A percentile compares a stretch with the other conserved stretches of the same genome.
Conservation (phyloP, 2,888 invertebrate genomes). For the Agrypnus murinus region DNA sequence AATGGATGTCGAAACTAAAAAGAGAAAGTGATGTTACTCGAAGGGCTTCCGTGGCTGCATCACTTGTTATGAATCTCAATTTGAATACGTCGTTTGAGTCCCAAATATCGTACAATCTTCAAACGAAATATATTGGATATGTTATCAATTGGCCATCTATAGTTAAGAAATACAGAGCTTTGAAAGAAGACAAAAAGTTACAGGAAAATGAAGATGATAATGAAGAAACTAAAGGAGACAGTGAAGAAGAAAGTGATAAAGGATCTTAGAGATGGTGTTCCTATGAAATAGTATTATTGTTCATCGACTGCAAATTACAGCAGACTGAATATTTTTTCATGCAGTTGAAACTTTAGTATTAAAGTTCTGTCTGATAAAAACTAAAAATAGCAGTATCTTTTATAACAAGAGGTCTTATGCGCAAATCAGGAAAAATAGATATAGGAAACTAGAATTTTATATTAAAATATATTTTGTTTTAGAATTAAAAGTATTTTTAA, state of each 20-base stretch:
- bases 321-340: neutral
- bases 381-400: neutral
- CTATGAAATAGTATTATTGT: neutral
- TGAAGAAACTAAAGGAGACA: constrained; percentile 58
- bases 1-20: constrained; percentile 91
- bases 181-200: constrained; percentile 75
- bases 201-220: constrained; percentile 71
- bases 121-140: constrained; percentile 86
- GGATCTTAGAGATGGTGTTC: constrained; percentile 4
- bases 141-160: constrained; percentile 94
- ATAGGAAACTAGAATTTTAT: too few species aligned
- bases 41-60: constrained; percentile 84
- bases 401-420: too few species aligned
- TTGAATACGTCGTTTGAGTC: constrained; percentile 89
- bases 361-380: too few species aligned
- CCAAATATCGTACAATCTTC: constrained; percentile 77
- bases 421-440: too few species aligned
- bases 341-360: neutral
- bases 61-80: constrained; percentile 88
- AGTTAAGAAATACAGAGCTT: constrained; percentile 88
- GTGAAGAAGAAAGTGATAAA: constrained; percentile 7
- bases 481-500: too few species aligned
- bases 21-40: constrained; percentile 85
- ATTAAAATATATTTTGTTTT: too few species aligned
- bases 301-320: neutral